Percentiles rank a stretch among this genome's conserved stretches.
These are phyloP conservation scores for Aelia acuminata DNA, from an alignment of 2,888 invertebrate species.

Conservation along the genomic window DNA sequence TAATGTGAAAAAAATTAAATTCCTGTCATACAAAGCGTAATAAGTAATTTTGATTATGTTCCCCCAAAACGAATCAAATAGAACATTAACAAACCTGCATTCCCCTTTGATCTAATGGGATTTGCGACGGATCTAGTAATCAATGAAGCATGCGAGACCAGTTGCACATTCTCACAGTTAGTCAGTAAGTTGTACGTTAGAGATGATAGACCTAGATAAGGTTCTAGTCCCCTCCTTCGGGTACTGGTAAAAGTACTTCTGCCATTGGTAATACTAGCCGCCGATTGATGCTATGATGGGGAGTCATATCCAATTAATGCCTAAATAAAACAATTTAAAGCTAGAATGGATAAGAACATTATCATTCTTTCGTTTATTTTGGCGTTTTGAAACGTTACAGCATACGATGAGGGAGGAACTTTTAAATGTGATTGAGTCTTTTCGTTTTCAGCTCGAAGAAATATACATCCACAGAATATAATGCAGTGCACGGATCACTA, in stretches of 20 bases:
- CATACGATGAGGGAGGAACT: no score
- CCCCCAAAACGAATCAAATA: neutral
- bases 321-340: no score
- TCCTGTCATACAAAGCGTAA: no score
- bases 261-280: neutral
- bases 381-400: no score
- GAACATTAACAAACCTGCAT: neutral
- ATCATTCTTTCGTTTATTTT: no score
- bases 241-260: neutral
- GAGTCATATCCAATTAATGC: neutral
- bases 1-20: no score
- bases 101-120: neutral
- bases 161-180: slow-evolving; percentile 14
- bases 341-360: no score
- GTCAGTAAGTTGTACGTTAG: neutral
- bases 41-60: no score
- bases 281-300: neutral
- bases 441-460: no score
- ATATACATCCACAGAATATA: no score
- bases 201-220: neutral
- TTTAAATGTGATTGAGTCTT: no score
- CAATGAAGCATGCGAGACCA: neutral
- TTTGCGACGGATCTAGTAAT: slow-evolving; percentile 2
- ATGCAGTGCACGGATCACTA: no score
- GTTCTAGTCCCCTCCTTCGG: neutral